These are phyloP conservation scores for Oxyteleia sp. DNA, from an alignment of 2,888 invertebrate genomes.

Conservation along the genomic window DNA sequence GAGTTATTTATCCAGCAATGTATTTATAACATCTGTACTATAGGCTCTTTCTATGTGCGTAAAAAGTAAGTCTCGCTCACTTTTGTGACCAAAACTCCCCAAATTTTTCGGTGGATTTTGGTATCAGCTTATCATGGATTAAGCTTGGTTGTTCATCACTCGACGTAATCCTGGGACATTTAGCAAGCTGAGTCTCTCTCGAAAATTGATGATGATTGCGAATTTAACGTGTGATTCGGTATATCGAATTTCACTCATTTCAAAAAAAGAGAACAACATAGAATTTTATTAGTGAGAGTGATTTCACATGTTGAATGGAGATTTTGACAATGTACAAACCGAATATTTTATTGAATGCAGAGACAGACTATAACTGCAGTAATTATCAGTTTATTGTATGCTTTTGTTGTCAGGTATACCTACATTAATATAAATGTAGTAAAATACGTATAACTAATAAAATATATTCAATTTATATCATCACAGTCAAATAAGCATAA, in stretches of 20 bases:
- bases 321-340: neutral
- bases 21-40: neutral
- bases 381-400: too few relatives aligned
- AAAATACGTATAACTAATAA: too few relatives aligned
- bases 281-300: conserved; percentile 43
- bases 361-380: too few relatives aligned
- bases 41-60: neutral
- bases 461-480: too few relatives aligned
- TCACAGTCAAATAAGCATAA: too few relatives aligned
- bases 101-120: conserved; percentile 69
- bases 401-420: too few relatives aligned
- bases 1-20: neutral
- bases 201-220: conserved; percentile 70
- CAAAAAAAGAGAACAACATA: conserved; percentile 49
- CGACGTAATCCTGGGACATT: conserved; percentile 66
- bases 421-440: too few relatives aligned
- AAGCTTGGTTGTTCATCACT: conserved; percentile 70
- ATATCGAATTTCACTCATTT: conserved; percentile 55
- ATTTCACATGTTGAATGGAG: conserved; percentile 2
- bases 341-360: too few relatives aligned
- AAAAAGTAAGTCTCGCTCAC: conserved; percentile 56
- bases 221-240: conserved; percentile 60
- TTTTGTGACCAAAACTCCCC: conserved; percentile 45
- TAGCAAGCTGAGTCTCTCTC: conserved; percentile 55
- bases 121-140: conserved; percentile 71